phyloP scores from a whole-genome alignment of 2,113 vertebrate species.

The Plotosus lineatus region DNA sequence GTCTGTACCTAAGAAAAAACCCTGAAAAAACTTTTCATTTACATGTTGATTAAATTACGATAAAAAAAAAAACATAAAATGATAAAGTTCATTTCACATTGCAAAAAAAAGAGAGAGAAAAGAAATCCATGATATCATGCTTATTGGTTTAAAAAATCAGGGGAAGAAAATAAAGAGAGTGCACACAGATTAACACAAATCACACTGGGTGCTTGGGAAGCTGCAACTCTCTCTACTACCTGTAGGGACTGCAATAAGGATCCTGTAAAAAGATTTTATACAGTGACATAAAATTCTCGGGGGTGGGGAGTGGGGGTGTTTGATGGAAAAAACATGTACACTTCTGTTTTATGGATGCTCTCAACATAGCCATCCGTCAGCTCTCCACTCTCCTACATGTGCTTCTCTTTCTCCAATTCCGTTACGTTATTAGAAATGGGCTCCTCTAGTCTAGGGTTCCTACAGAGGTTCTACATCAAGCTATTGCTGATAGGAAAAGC shows the following conservation, averaged over 20 bases:
- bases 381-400: slow-evolving; percentile 4
- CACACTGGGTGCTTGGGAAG: background rate
- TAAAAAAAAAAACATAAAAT: no score
- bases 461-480: background rate
- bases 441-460: slow-evolving; percentile 8
- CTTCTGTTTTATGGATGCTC: slow-evolving; percentile 40
- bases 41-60: no score
- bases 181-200: slow-evolving; percentile 10
- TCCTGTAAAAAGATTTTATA: slow-evolving; percentile 42
- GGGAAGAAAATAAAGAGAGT: background rate
- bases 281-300: slow-evolving; percentile 45
- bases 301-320: slow-evolving; percentile 21
- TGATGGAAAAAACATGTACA: slow-evolving; percentile 54
- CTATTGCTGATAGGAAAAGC: background rate
- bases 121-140: no score
- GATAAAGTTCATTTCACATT: no score
- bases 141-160: background rate
- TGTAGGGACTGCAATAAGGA: slow-evolving; percentile 42
- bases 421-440: slow-evolving; percentile 16
- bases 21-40: no score
- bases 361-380: slow-evolving; percentile 6
- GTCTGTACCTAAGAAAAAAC: no score
- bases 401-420: slow-evolving; percentile 15
- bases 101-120: no score
- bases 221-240: slow-evolving; percentile 26